Evolutionary conservation across 1,140 invertebrate species (phyloP).

Genomic region (Lordiphosa stackelbergi): DNA sequence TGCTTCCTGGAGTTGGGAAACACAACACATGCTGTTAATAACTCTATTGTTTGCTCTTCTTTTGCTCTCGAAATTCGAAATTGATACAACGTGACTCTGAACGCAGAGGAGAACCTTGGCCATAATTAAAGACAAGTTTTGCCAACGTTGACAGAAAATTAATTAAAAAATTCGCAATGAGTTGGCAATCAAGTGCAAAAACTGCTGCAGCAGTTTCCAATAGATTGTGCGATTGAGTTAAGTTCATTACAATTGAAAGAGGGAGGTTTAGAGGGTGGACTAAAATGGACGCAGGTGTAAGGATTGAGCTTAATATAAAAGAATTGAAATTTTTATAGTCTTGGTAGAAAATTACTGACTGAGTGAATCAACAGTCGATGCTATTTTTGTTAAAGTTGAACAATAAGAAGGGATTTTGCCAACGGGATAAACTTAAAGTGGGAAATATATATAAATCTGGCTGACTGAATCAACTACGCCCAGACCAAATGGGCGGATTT

Average conservation of each 20-base stretch:
- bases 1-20: conserved; percentile 17
- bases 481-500: too few relatives aligned
- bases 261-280: neutral
- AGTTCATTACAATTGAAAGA: conserved; percentile 53
- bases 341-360: too few relatives aligned
- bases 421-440: too few relatives aligned
- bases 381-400: too few relatives aligned
- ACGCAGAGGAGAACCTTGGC: conserved; percentile 21
- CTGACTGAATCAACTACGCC: too few relatives aligned
- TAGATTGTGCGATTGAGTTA: conserved; percentile 53
- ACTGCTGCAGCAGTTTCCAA: conserved; percentile 32
- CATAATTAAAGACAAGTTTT: conserved; percentile 55
- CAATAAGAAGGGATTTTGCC: too few relatives aligned
- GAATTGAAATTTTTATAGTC: conserved; percentile 25
- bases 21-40: conserved; percentile 65
- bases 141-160: conserved; percentile 71
- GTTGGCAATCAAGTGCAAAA: conserved; percentile 20
- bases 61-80: conserved; percentile 10
- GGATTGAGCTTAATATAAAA: conserved; percentile 37
- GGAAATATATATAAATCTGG: too few relatives aligned
- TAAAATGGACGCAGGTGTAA: conserved; percentile 39
- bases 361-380: too few relatives aligned
- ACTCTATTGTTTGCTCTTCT: conserved; percentile 39
- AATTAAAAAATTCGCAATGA: conserved; percentile 57
- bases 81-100: conserved; percentile 28